Conservation (phyloP, 2,797 vertebrate species). For the Glossophaga mutica region DNA sequence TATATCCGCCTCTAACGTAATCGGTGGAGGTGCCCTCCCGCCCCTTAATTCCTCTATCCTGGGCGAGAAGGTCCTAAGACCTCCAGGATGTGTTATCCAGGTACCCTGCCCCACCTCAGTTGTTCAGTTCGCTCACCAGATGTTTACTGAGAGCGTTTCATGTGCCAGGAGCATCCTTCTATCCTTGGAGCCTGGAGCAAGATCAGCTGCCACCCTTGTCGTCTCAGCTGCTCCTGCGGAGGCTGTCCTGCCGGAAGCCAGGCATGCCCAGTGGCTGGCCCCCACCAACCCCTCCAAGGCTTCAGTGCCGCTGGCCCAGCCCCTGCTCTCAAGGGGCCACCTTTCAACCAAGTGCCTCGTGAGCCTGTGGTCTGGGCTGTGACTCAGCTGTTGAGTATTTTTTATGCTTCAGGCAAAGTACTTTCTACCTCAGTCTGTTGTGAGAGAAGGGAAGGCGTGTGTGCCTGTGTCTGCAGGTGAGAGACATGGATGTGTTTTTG, state of each 20-base stretch:
- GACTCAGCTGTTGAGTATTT: background rate
- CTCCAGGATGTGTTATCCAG: background rate
- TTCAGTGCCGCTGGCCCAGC: background rate
- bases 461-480: background rate
- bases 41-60: background rate
- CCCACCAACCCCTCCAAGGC: background rate
- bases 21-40: background rate
- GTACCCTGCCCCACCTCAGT: background rate
- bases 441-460: background rate
- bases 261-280: background rate
- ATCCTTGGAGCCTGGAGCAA: background rate
- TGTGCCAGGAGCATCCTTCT: background rate
- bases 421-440: slow-evolving; percentile 57
- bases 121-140: background rate
- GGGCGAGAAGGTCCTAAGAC: background rate
- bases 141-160: background rate
- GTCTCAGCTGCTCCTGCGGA: background rate
- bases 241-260: background rate
- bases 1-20: background rate
- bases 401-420: background rate
- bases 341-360: background rate
- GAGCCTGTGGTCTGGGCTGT: background rate
- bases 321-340: background rate
- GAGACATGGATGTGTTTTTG: background rate
- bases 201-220: background rate